phyloP scores from a whole-genome alignment of 2,797 vertebrate genomes.

The Numenius phaeopus region DNA sequence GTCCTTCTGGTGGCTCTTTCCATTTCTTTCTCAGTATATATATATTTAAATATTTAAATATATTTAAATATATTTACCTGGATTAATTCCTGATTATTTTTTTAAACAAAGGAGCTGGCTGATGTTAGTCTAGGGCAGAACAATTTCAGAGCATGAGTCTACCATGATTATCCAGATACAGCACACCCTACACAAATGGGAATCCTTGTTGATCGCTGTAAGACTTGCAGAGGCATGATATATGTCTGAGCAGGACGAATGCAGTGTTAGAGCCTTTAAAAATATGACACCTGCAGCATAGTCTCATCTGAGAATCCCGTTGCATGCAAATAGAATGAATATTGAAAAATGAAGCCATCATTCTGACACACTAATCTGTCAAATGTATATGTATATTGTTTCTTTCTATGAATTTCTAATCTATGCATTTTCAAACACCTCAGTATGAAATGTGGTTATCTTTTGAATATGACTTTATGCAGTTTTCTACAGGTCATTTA shows the following conservation, averaged over 20 bases:
- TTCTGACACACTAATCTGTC: background rate
- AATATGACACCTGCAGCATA: background rate
- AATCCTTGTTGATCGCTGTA: background rate
- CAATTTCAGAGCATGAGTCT: background rate
- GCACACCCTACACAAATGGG: background rate
- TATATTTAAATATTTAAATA: too few species aligned
- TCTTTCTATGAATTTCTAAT: conserved; percentile 26
- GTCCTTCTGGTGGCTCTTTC: too few species aligned
- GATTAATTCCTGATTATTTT: background rate
- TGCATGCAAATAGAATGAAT: background rate
- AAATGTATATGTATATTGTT: background rate
- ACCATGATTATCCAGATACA: background rate
- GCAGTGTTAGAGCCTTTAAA: background rate
- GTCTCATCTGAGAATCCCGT: background rate
- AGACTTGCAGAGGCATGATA: background rate
- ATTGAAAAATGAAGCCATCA: background rate
- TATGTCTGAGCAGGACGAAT: background rate
- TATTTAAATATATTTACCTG: background rate
- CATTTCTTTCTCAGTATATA: too few species aligned
- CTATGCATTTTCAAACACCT: background rate
- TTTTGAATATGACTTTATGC: conserved; percentile 28
- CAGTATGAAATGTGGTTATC: background rate
- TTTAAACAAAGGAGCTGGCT: background rate
- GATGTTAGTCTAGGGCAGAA: background rate
- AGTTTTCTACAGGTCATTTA: conserved; percentile 51